Base-by-base conservation (phyloP, 1,140 invertebrate genomes). In the Zaprionus capensis region DNA sequence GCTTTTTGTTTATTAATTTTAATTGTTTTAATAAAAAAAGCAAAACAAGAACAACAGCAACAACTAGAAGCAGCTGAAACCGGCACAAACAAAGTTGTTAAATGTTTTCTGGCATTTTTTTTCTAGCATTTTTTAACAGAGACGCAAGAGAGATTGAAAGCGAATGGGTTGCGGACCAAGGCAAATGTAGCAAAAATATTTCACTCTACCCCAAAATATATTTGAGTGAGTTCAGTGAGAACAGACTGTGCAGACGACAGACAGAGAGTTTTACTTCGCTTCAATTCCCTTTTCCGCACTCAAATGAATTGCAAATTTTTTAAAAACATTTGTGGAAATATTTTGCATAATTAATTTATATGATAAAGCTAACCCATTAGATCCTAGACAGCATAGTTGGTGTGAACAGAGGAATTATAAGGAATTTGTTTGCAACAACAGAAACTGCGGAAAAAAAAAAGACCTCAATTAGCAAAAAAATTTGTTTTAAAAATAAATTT, bases 1-100 rank as follows among this genome's bases (percentile, higher is more conserved):
- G 63, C 69, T 77, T 77, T 77, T 77, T 77, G 74, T 77, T 77
- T 72, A 77, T 77, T 77, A 77, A 77, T 77, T 77, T 77, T 77
- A 77, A 77, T 77, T 77, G 74, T 72, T 76, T 65, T 66, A 66
- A 71, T 56, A 66, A 36, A 76, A 53, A 65, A 71, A 62, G 44
- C 46, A 34, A 71, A 28, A 15, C n/a, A 44, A 26, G 2, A 58
- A 66, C 28, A 49, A 17, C 9, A 5, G 7, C 1, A 46, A 46
- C 15, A 41, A 46, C 38, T 34, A 71, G 34, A 15, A 26, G 20
- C 12, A 62, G 38, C 20, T 38, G 15, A 26, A 56, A 28, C 49
- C 49, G 28, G 24, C 38, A 58, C 11, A 34, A 46, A 69, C 57
- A 74, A 73, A 68, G 64, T 61, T 59, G 58, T 70, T 63, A 56